Conservation (phyloP, 2,797 vertebrate genomes). For the Acipenser oxyrinchus region DNA sequence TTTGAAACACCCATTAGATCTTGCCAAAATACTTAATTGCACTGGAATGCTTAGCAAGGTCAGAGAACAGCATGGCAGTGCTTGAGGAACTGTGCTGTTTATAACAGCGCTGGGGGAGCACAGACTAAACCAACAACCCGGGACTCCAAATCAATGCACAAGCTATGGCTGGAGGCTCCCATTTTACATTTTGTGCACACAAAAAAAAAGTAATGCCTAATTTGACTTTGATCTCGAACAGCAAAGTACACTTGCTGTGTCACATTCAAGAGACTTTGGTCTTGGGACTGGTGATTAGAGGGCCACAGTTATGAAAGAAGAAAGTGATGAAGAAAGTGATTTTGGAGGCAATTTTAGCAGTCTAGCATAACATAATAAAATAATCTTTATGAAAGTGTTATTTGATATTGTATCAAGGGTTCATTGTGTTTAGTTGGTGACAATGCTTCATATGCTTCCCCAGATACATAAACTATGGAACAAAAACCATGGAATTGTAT, state of each 20-base stretch:
- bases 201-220: slow-evolving; percentile 5
- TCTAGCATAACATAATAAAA: too few relatives aligned
- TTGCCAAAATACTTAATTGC: slow-evolving; percentile 68
- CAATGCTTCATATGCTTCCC: too few relatives aligned
- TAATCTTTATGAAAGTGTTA: too few relatives aligned
- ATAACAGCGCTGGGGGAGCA: slow-evolving; percentile 26
- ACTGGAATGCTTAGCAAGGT: slow-evolving; percentile 69
- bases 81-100: slow-evolving; percentile 35
- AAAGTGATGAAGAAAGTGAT: neutral
- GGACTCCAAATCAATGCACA: slow-evolving; percentile 32
- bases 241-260: slow-evolving; percentile 9
- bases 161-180: slow-evolving; percentile 18
- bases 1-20: slow-evolving; percentile 56
- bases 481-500: too few relatives aligned
- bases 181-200: neutral
- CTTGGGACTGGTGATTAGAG: slow-evolving; percentile 5
- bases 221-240: slow-evolving; percentile 19
- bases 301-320: neutral
- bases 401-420: too few relatives aligned
- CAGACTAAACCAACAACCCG: slow-evolving; percentile 32
- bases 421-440: too few relatives aligned
- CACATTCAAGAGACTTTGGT: neutral
- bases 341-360: too few relatives aligned
- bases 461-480: too few relatives aligned
- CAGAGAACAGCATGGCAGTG: slow-evolving; percentile 47